phyloP scores from a whole-genome alignment of 2,797 vertebrate species.

The Enteromius fasciolatus region DNA sequence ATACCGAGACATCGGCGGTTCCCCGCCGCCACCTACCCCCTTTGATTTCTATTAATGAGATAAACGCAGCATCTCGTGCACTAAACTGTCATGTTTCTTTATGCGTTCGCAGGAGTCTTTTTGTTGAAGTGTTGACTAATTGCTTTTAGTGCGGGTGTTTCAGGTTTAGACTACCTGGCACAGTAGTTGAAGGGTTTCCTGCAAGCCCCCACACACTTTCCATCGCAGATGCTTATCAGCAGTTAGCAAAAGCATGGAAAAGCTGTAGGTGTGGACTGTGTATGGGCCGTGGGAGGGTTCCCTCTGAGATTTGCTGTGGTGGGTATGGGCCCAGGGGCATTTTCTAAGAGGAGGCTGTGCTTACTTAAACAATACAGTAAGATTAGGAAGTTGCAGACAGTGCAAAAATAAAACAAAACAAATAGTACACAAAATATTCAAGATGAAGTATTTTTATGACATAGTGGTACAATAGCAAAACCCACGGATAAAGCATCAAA shows the following conservation, averaged over 20 bases:
- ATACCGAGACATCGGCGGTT: constrained; percentile 18
- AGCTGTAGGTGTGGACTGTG: constrained; percentile 63
- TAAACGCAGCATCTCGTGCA: constrained; percentile 51
- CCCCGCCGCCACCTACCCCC: constrained; percentile 41
- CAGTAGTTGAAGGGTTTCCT: constrained; percentile 60
- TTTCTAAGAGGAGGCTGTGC: constrained; percentile 32
- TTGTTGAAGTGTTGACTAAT: constrained; percentile 25
- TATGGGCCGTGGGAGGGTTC: constrained; percentile 73
- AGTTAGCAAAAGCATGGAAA: constrained; percentile 72
- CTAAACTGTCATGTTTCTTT: constrained; percentile 57
- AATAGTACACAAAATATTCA: background rate
- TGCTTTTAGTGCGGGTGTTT: constrained; percentile 30
- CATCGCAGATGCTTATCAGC: constrained; percentile 60
- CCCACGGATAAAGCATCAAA: background rate
- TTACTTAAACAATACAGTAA: constrained; percentile 6
- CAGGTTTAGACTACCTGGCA: constrained; percentile 50
- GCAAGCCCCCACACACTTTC: constrained; percentile 61
- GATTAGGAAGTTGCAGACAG: background rate
- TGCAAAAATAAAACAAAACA: constrained; percentile 13
- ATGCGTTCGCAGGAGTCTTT: background rate
- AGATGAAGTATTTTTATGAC: background rate
- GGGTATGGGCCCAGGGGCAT: constrained; percentile 31
- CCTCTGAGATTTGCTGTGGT: constrained; percentile 75
- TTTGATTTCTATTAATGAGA: constrained; percentile 57
- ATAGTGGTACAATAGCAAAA: background rate